phyloP scores from a whole-genome alignment of 2,888 invertebrate species.

The Acrobasis consociella region DNA sequence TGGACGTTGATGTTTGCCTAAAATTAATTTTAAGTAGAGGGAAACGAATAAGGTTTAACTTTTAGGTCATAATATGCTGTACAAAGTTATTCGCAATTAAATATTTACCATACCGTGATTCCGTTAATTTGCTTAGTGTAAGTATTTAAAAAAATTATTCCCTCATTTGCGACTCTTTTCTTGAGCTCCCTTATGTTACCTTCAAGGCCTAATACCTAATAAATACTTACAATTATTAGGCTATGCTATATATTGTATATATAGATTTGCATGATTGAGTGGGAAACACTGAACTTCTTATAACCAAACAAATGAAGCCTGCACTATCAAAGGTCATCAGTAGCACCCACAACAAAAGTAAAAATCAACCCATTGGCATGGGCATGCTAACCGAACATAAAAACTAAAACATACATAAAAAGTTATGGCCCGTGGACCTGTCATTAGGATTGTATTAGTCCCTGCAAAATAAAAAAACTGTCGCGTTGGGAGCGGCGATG shows the following conservation, averaged over 20 bases:
- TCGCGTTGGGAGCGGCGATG: conserved; percentile 12
- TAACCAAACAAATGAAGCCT: too few relatives aligned
- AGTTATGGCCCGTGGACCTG: not conserved
- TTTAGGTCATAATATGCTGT: not conserved
- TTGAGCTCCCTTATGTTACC: too few relatives aligned
- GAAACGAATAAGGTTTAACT: not conserved
- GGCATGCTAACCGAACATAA: not conserved
- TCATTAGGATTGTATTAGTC: conserved; percentile 14
- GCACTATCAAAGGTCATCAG: too few relatives aligned
- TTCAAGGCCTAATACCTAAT: too few relatives aligned
- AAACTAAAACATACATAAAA: not conserved
- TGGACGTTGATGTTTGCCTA: conserved; percentile 19
- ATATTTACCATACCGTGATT: not conserved
- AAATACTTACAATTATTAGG: too few relatives aligned
- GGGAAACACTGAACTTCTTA: too few relatives aligned
- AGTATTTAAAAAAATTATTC: not conserved
- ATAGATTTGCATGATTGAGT: too few relatives aligned
- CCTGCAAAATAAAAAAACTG: conserved; percentile 7
- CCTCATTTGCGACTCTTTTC: too few relatives aligned
- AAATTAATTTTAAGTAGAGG: conserved; percentile 7
- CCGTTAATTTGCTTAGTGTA: not conserved
- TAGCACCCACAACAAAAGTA: too few relatives aligned
- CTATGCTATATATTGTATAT: too few relatives aligned
- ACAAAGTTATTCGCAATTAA: not conserved
- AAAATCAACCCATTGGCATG: not conserved